Base-by-base conservation (phyloP, 1,140 invertebrate genomes). In the Philotrypesis tridentata region DNA sequence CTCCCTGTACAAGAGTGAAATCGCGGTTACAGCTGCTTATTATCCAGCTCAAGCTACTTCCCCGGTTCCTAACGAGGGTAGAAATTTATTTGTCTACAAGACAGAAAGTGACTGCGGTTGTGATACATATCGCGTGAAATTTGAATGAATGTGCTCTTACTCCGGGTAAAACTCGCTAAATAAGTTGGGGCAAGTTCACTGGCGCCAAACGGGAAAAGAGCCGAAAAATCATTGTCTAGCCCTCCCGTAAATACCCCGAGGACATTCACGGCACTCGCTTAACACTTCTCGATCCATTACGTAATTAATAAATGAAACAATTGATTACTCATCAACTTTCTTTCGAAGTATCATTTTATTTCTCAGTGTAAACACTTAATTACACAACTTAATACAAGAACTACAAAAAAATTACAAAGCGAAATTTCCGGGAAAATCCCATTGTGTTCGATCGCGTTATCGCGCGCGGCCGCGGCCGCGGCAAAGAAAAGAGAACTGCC, bases 171-270 rank as follows among this genome's bases (percentile, higher is more conserved):
- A 87, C 84, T 87, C 85, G 86, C 87, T 87, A 88, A 87, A 86
- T 87, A 87, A 90, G 88, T 90, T 88, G 87, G 84, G n/a, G 85
- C 87, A 87, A 88, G 86, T 87, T 85, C 85, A 74, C 86, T 86
- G 89, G 89, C 90, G 89, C 90, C 90, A 88, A 83, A 89, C n/a
- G 88, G 89, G 89, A 87, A 74, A 84, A 87, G 89, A 89, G 87
- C 79, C 85, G 88, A 89, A 89, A 90, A 91, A 92, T 90, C 90
- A 91, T 91, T 91, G 90, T 88, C 90, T 92, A 91, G 91, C 91
- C 91, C 91, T 91, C 91, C 87, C 89, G 89, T 91, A 91, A 92
- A 92, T 92, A 37, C n/a, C n/a, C n/a, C n/a, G n/a, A n/a, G n/a
- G n/a, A n/a, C n/a, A n/a, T n/a, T n/a, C n/a, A n/a, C n/a, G n/a